Conservation (phyloP, 2,113 vertebrate species). For the Pipra filicauda region DNA sequence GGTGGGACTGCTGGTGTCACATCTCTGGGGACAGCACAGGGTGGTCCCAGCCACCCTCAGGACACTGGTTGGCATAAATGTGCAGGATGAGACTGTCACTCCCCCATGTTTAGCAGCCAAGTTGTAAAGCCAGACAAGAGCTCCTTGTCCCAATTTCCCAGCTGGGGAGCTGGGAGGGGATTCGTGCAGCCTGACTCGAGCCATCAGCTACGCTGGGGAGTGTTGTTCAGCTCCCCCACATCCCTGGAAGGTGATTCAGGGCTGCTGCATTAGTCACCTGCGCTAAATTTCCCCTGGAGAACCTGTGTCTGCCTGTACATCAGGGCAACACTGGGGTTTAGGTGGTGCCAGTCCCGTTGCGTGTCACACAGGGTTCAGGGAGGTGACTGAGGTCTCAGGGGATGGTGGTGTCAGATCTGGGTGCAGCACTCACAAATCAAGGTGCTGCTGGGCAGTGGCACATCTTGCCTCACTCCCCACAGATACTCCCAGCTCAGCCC, state of each 20-base stretch:
- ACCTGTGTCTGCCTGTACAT: background rate
- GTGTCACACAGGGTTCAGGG: background rate
- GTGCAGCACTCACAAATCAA: rapidly evolving
- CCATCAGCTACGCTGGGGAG: rapidly evolving
- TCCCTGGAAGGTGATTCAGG: slow-evolving; percentile 20
- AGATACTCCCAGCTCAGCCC: background rate
- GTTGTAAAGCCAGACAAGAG: background rate
- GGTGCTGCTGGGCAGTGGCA: background rate
- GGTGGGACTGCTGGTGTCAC: background rate
- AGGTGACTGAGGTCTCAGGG: background rate
- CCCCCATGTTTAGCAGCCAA: background rate
- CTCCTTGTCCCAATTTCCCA: background rate
- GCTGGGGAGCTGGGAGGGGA: background rate
- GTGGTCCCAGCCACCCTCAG: background rate
- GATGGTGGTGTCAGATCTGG: background rate
- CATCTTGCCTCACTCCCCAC: background rate
- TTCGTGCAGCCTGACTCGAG: background rate
- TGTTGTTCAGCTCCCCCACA: background rate
- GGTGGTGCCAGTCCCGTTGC: background rate
- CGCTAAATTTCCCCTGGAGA: background rate
- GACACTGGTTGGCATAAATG: background rate
- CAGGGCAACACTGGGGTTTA: rapidly evolving
- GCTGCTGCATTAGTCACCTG: slow-evolving; percentile 49
- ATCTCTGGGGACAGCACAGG: background rate
- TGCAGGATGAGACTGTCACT: background rate